Conservation (phyloP, 2,888 invertebrate genomes). For the Adelognathus sp. region DNA sequence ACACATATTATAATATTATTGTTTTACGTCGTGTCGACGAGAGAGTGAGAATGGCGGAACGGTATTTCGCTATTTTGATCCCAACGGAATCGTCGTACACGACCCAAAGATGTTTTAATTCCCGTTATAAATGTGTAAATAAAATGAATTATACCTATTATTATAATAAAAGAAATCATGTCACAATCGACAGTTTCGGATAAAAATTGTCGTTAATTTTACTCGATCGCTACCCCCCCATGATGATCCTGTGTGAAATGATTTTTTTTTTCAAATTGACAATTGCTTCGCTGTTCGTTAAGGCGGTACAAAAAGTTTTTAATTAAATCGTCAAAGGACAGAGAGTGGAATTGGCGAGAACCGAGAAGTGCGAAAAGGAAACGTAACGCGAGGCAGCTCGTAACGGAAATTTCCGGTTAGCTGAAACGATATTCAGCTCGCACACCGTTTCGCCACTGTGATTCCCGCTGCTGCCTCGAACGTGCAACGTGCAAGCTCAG, state of each 20-base stretch:
- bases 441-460: constrained; percentile 67
- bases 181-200: constrained; percentile 68
- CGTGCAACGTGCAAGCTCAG: constrained; percentile 71
- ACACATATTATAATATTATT: constrained; percentile 68
- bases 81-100: constrained; percentile 48
- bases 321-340: not conserved
- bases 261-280: constrained; percentile 1
- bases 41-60: constrained; percentile 17
- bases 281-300: not conserved
- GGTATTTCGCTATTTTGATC: constrained; percentile 7
- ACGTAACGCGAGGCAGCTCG: constrained; percentile 43
- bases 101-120: constrained; percentile 74
- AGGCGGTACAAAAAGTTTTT: not conserved
- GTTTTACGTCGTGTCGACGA: constrained; percentile 59
- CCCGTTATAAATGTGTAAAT: constrained; percentile 79
- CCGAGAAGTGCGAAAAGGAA: constrained; percentile 7
- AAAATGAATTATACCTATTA: constrained; percentile 77
- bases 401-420: constrained; percentile 71
- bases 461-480: constrained; percentile 62
- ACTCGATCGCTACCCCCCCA: not conserved
- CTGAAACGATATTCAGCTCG: constrained; percentile 64
- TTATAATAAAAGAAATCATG: constrained; percentile 74
- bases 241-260: not conserved
- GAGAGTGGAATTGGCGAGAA: constrained; percentile 27
- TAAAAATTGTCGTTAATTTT: constrained; percentile 31